Evolutionary conservation across 2,797 vertebrate species (phyloP), one percentile per base, ranked within the genome.

Genomic region (Sternotherus odoratus): DNA sequence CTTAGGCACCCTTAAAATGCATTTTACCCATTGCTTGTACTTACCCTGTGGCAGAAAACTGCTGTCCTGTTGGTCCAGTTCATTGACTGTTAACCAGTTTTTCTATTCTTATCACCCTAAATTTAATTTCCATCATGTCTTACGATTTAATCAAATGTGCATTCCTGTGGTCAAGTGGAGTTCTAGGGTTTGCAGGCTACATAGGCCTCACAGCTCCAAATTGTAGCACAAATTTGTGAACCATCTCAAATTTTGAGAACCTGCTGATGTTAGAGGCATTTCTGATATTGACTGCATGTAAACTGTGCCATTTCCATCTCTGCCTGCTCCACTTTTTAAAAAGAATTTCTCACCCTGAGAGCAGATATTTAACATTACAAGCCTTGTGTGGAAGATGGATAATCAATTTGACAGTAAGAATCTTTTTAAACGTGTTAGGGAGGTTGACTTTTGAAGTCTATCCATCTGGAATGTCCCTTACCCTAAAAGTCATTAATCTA

Each of bases 121-220:
- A 60, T 60, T 60, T 60, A 15, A 60, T 57, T 30, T 57, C 56
- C 13, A 30, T 57, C 12, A 26, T 33, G 56, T 60, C 28, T 60
- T 60, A n/a, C n/a, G n/a, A n/a, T n/a, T n/a, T n/a, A n/a, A 30
- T 28, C 28, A 57, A 28, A 57, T 57, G 12, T 57, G 56, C 24
- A 36, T 69, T 23, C n/a, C n/a, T 39, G 5, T 36, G 11, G 66
- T 69, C 66, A 39, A 69, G 36, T 69, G 36, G 36, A 69, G n/a
- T 39, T 24, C 36, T 69, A 39, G n/a, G 36, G 5, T 39, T 10
- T 26, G 6, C 36, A 69, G 36, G n/a, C 3, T 12, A 8, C 9
- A 12, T 69, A 69, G 19, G 21, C 36, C 36, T 21, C n/a, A 66
- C 2, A 23, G 3, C 28, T 79, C 4, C 0, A 1, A 12, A 48